phyloP scores from a whole-genome alignment of 2,888 invertebrate species.

The Calameuta idolon region DNA sequence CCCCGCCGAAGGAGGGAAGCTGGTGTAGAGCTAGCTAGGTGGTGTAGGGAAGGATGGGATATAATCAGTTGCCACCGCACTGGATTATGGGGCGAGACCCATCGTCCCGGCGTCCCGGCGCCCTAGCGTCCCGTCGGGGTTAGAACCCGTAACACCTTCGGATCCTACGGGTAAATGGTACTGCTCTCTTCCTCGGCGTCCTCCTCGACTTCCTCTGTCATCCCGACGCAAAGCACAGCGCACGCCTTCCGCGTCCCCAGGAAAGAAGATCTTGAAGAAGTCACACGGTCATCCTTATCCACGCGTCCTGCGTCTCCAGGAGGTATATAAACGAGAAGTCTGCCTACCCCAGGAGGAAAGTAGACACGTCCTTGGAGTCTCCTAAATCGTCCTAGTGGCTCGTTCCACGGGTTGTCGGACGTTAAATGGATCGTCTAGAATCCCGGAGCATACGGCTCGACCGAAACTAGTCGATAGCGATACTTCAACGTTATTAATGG shows the following conservation, averaged over 20 bases:
- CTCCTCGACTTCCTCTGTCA: neutral
- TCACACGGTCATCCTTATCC: neutral
- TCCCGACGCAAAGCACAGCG: neutral
- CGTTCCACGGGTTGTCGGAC: constrained; percentile 9
- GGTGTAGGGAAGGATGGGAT: constrained; percentile 44
- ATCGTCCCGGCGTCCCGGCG: constrained; percentile 6
- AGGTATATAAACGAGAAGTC: neutral
- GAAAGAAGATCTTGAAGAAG: neutral
- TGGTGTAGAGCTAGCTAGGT: constrained; percentile 11
- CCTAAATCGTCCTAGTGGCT: neutral
- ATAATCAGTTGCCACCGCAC: constrained; percentile 67
- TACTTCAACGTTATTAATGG: constrained; percentile 60
- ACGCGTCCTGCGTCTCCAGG: neutral
- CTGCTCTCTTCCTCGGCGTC: neutral
- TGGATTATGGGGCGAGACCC: constrained; percentile 63
- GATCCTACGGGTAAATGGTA: constrained; percentile 36
- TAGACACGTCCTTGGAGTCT: neutral
- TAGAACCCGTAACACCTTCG: constrained; percentile 55
- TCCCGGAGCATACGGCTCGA: constrained; percentile 24
- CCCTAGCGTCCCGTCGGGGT: constrained; percentile 50
- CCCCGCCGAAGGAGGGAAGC: constrained; percentile 29
- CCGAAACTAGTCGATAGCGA: constrained; percentile 48
- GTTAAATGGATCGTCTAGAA: constrained; percentile 24
- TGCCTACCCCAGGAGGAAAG: neutral
- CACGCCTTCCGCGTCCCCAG: neutral